phyloP scores from a whole-genome alignment of 2,888 invertebrate genomes.

The Aromia moschata region DNA sequence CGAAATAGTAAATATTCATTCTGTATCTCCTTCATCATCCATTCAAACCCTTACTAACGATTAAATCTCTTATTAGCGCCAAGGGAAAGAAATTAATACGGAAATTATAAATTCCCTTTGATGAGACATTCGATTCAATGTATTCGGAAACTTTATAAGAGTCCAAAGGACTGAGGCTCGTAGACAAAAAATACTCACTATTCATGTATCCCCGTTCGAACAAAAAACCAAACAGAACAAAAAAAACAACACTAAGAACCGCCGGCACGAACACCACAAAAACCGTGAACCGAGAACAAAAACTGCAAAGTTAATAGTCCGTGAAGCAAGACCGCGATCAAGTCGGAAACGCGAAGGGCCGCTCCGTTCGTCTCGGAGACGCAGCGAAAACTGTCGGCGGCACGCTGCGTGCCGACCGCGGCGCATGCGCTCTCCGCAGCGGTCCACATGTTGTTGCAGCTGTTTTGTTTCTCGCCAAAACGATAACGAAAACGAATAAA shows the following conservation, averaged over 20 bases:
- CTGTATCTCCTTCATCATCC: too few relatives aligned
- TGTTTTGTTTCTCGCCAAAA: constrained; percentile 35
- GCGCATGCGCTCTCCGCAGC: constrained; percentile 32
- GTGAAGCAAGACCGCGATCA: constrained; percentile 12
- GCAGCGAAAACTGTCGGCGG: constrained; percentile 48
- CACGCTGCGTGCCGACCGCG: constrained; percentile 29
- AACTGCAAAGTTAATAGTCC: constrained; percentile 29
- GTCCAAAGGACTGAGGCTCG: too few relatives aligned
- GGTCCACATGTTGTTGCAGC: constrained; percentile 47
- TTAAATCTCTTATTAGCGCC: too few relatives aligned
- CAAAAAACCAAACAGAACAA: constrained; percentile 11
- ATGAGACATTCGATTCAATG: too few relatives aligned
- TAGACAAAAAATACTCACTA: constrained; percentile 34
- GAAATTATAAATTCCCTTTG: too few relatives aligned
- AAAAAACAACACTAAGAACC: constrained; percentile 28
- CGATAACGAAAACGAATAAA: constrained; percentile 23
- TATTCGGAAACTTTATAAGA: too few relatives aligned
- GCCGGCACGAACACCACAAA: constrained; percentile 31
- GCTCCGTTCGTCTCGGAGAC: constrained; percentile 32
- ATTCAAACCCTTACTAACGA: too few relatives aligned
- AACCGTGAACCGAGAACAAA: constrained; percentile 23
- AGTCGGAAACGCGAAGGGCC: constrained; percentile 3
- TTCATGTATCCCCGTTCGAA: constrained; percentile 35
- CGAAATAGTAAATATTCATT: too few relatives aligned
- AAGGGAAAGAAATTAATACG: too few relatives aligned